Conservation (phyloP, 2,113 vertebrate genomes). For the Stomatorhinus ivindoensis region DNA sequence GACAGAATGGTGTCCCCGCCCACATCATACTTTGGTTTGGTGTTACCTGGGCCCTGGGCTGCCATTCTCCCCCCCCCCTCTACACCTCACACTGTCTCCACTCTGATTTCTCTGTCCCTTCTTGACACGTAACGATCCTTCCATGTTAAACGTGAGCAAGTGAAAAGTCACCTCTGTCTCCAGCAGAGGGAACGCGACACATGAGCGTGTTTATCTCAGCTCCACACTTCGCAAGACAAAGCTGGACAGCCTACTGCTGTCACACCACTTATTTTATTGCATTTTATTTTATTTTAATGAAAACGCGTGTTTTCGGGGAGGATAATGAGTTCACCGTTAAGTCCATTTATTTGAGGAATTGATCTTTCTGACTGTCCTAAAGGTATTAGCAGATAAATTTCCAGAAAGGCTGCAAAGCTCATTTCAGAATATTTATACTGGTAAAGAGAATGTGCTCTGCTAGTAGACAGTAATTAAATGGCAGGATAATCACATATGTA, state of each 20-base stretch:
- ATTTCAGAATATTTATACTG: constrained; percentile 19
- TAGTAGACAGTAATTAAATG: constrained; percentile 20
- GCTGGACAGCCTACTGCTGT: background rate
- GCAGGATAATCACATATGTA: constrained; percentile 18
- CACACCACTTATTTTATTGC: background rate
- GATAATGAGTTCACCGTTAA: constrained; percentile 20
- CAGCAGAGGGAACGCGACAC: background rate
- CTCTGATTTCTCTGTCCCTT: background rate
- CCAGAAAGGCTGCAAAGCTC: constrained; percentile 11
- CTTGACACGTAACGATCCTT: background rate
- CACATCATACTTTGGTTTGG: background rate
- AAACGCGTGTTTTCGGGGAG: background rate
- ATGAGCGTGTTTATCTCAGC: background rate
- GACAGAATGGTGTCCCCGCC: background rate
- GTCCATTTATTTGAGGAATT: constrained; percentile 19
- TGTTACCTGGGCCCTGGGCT: background rate
- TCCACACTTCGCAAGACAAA: background rate
- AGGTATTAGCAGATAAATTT: constrained; percentile 16
- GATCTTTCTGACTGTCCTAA: constrained; percentile 10
- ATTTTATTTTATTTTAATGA: constrained; percentile 20
- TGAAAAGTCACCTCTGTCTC: background rate
- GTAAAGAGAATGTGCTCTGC: background rate
- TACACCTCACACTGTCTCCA: background rate
- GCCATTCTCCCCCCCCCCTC: background rate
- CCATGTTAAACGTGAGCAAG: background rate